These are phyloP conservation scores for Puntigrus tetrazona DNA, from an alignment of 2,113 vertebrate genomes.

Conservation along the genomic window DNA sequence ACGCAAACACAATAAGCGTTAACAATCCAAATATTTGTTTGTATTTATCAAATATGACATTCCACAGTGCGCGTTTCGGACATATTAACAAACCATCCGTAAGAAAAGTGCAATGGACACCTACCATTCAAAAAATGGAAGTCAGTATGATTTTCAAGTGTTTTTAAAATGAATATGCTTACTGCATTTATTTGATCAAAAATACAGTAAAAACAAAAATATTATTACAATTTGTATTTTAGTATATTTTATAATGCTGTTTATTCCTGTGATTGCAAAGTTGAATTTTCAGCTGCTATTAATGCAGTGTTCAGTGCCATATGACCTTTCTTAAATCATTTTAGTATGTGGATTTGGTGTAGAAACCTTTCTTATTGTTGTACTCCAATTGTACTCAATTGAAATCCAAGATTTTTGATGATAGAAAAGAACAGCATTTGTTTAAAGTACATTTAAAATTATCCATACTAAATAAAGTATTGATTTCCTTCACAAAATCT, in stretches of 20 bases:
- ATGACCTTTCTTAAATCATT: neutral
- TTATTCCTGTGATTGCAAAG: neutral
- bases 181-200: neutral
- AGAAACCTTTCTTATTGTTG: neutral
- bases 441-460: neutral
- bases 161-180: neutral
- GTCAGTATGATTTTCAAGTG: neutral
- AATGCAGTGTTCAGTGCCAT: neutral
- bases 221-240: neutral
- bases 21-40: slow-evolving; percentile 7
- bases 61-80: neutral
- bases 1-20: slow-evolving; percentile 2
- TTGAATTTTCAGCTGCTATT: neutral
- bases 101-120: neutral
- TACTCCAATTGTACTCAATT: neutral
- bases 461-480: neutral
- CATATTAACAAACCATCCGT: neutral
- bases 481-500: neutral
- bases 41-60: neutral
- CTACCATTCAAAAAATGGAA: neutral
- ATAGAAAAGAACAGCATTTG: neutral
- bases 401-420: neutral
- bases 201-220: neutral
- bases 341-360: neutral
- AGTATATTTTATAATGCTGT: neutral